phyloP scores from a whole-genome alignment of 2,888 invertebrate genomes.

The Lithophane semibrunnea region DNA sequence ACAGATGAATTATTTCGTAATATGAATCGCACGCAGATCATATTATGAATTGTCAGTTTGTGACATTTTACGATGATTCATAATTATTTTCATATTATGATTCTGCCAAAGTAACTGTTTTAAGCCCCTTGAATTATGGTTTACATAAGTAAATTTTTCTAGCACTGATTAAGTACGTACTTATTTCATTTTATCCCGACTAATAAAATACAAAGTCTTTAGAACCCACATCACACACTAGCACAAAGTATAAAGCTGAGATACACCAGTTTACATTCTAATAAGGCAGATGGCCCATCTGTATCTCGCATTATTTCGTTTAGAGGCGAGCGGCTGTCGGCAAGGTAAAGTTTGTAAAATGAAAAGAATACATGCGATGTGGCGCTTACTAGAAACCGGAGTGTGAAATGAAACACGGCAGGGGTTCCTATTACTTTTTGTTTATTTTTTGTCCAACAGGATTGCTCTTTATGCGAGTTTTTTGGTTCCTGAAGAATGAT shows the following conservation, averaged over 20 bases:
- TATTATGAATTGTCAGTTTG: too few relatives aligned
- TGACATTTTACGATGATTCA: too few relatives aligned
- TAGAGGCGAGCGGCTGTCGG: conserved; percentile 16
- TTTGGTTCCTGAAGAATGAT: conserved; percentile 7
- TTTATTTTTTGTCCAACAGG: neutral
- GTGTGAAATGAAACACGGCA: conserved; percentile 43
- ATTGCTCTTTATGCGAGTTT: conserved; percentile 26
- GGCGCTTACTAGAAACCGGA: conserved; percentile 18
- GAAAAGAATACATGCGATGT: conserved; percentile 46
- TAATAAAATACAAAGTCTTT: neutral
- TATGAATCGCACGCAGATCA: too few relatives aligned
- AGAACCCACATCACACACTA: neutral
- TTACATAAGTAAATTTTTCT: too few relatives aligned
- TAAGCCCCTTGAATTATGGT: too few relatives aligned
- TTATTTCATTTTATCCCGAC: too few relatives aligned
- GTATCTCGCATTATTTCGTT: conserved; percentile 51
- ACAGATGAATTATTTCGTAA: too few relatives aligned
- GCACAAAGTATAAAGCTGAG: conserved; percentile 14
- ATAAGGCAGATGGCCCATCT: conserved; percentile 44
- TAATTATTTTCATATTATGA: too few relatives aligned
- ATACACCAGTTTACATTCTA: conserved; percentile 34
- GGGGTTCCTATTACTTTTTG: conserved; percentile 34
- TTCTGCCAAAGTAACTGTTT: too few relatives aligned
- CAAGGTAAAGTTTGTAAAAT: conserved; percentile 39
- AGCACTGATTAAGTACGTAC: too few relatives aligned